Evolutionary conservation across 2,113 vertebrate species (phyloP), one percentile per base, ranked within the genome.

Genomic region (Crypturellus undulatus): DNA sequence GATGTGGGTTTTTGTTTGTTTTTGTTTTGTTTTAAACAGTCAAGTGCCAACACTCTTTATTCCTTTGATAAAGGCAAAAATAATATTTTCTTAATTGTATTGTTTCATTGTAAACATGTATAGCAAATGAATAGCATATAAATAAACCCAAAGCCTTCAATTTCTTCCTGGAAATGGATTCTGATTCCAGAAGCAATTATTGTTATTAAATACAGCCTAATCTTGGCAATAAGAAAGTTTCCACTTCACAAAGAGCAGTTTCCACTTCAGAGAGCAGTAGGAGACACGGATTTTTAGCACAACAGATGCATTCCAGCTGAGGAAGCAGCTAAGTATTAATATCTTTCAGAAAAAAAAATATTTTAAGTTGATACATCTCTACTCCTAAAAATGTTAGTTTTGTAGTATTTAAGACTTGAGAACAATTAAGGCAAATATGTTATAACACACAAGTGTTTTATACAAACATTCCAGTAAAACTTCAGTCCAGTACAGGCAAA

Each of bases 291-390:
- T 77, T 85, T 94, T 94, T 82, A 95, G 82, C 24, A 88, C n/a
- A 85, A 43, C 85, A 88, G 14, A 93, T 80, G 26, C 34, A 40
- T 40, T 54, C 3, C 12, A 88, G 40, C 52, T 86, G 58, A 38
- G 54, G 81, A 84, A 90, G 91, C 60, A 47, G 10, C 18, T 25
- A 4, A 92, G n/a, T 52, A 69, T 20, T 58, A 54, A 49, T 62
- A 92, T 92, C 6, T 58, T 88, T 92, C 40, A 79, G 43, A 92
- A 93, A 95, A 90, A 94, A 95, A 86, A 87, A 14, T 38, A 77
- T 43, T 56, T 70, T 28, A 80, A 91, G 78, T 36, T 18, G 12
- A 92, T 79, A 72, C 43, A 42, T 49, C 77, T 92, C 42, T 59
- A 42, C 36, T 71, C 58, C 69, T 93, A 58, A 82, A 85, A 70